A percentile compares a stretch with the other conserved stretches of the same genome.
Evolutionary conservation across 2,113 vertebrate species (phyloP).

Genomic region (Noctilio leporinus): DNA sequence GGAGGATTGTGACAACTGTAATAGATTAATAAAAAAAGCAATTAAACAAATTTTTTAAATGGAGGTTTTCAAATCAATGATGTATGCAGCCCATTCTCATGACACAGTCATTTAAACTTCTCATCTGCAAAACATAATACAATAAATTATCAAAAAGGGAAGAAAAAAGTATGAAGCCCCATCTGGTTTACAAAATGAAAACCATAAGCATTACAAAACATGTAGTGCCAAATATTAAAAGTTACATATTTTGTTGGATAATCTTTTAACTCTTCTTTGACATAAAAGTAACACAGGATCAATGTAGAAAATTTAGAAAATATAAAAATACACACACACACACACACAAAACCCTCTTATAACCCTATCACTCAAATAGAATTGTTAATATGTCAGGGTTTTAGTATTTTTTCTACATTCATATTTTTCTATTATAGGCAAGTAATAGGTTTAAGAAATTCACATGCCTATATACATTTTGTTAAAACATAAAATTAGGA

Average conservation of each 20-base stretch:
- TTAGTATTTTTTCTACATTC: neutral
- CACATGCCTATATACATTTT: neutral
- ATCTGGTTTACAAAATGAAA: neutral
- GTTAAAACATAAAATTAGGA: neutral
- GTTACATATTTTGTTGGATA: neutral
- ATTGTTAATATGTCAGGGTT: neutral
- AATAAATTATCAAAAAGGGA: neutral
- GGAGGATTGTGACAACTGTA: no score
- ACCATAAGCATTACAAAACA: neutral
- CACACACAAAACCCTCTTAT: neutral
- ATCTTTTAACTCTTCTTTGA: neutral
- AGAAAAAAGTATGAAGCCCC: neutral
- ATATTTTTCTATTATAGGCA: neutral
- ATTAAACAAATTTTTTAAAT: neutral
- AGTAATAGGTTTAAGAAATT: neutral
- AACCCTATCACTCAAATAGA: neutral
- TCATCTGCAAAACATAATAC: conserved; percentile 60
- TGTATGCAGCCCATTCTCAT: neutral
- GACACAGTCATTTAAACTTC: neutral
- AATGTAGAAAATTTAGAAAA: neutral
- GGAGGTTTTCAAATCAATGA: conserved; percentile 11
- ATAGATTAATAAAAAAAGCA: no score
- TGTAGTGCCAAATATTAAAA: neutral
- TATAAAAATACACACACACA: neutral
- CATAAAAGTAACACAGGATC: neutral